A percentile compares a stretch with the other conserved stretches of the same genome.
phyloP scores from a whole-genome alignment of 35 echinoderm and acorn worm species.

The Ophiothrix spiculata region DNA sequence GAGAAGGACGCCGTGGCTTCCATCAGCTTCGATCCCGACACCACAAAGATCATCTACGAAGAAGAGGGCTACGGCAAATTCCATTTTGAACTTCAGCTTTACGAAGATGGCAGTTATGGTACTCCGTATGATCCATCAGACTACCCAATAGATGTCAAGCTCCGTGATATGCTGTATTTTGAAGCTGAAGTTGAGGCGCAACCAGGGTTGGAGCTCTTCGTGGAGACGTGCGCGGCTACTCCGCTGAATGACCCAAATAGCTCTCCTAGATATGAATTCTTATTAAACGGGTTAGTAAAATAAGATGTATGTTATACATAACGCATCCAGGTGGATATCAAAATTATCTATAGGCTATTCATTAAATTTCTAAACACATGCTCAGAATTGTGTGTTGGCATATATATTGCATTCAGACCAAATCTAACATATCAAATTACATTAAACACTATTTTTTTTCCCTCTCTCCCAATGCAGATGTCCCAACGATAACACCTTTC shows the following conservation, averaged over 20 bases:
- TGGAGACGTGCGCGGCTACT: slow-evolving; percentile 7
- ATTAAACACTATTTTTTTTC: no score
- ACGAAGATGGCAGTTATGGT: background rate
- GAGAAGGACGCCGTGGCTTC: background rate
- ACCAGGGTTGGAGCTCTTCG: background rate
- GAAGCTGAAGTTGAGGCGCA: background rate
- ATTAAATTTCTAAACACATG: no score
- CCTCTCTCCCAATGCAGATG: no score
- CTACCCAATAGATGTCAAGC: background rate
- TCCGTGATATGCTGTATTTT: background rate
- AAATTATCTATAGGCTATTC: no score
- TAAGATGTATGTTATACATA: background rate
- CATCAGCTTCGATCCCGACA: background rate
- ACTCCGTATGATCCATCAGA: background rate
- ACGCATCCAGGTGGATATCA: no score
- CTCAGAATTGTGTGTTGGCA: no score
- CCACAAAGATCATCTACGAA: background rate
- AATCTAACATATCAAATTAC: no score
- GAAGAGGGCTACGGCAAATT: background rate
- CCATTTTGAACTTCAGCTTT: background rate
- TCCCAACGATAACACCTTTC: no score
- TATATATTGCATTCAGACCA: no score
- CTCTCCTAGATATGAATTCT: background rate
- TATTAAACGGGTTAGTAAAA: background rate
- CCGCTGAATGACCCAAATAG: background rate